Conservation (phyloP, 2,797 vertebrate species). For the Cryptoblepharus egeriae region DNA sequence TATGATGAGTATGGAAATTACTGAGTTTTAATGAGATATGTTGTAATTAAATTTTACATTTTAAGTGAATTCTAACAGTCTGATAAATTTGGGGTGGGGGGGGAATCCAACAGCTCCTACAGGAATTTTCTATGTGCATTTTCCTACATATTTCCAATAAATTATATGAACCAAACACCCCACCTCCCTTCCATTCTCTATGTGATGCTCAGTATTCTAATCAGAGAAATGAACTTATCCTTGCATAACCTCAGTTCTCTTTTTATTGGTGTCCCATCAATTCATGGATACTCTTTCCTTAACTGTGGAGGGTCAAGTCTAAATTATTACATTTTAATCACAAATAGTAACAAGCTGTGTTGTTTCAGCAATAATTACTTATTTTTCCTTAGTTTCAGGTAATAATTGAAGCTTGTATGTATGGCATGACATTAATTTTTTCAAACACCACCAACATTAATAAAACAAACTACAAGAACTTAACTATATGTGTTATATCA, state of each 20-base stretch:
- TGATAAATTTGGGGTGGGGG: neutral
- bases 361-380: constrained; percentile 35
- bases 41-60: neutral
- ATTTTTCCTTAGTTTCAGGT: neutral
- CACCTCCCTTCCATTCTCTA: neutral
- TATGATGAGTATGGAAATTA: neutral
- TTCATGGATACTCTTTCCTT: constrained; percentile 9
- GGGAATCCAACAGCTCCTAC: neutral
- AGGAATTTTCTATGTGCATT: neutral
- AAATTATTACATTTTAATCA: neutral
- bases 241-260: constrained; percentile 6
- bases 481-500: neutral
- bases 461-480: neutral
- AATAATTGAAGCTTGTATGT: constrained; percentile 38
- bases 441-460: neutral
- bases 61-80: neutral
- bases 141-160: neutral
- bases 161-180: neutral
- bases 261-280: neutral
- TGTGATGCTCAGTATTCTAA: neutral
- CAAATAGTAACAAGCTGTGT: constrained; percentile 3
- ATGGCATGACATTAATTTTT: constrained; percentile 26
- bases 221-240: neutral
- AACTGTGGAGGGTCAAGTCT: neutral
- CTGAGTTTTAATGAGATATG: neutral